These are phyloP conservation scores for Sphaeramia orbicularis DNA, from an alignment of 2,797 vertebrate species.

Conservation along the genomic window DNA sequence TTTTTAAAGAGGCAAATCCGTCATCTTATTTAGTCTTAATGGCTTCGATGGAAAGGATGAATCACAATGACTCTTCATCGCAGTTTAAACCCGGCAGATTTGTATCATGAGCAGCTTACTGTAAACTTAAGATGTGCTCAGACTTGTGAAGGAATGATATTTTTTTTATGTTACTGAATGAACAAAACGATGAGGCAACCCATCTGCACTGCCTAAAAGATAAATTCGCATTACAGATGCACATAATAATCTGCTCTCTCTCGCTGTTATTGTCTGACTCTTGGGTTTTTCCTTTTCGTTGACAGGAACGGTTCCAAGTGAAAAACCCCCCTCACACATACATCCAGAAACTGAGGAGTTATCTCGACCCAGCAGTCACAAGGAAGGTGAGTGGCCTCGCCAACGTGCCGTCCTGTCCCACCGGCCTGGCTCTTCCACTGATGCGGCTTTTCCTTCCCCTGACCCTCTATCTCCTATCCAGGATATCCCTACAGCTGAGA, in stretches of 20 bases:
- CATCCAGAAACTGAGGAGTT: slow-evolving; percentile 96
- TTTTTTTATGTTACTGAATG: not conserved
- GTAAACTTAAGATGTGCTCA: slow-evolving; percentile 12
- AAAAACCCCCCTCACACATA: slow-evolving; percentile 99
- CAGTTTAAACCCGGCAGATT: too few species aligned
- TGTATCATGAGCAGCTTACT: not conserved
- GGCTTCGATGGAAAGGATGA: not conserved
- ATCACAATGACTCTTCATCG: too few species aligned
- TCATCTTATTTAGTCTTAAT: slow-evolving; percentile 7
- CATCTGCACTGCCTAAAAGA: not conserved
- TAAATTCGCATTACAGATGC: not conserved
- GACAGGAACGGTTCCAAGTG: slow-evolving; percentile 97
- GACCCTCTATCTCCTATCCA: slow-evolving; percentile 56
- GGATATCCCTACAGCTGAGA: slow-evolving; percentile 71
- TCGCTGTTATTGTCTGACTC: slow-evolving; percentile 1
- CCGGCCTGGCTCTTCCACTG: slow-evolving; percentile 16
- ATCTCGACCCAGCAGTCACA: slow-evolving; percentile 97
- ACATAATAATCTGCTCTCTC: not conserved
- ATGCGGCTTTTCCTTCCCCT: slow-evolving; percentile 54
- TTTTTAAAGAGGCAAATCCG: slow-evolving; percentile 7
- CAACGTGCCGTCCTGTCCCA: slow-evolving; percentile 42
- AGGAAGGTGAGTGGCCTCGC: slow-evolving; percentile 92
- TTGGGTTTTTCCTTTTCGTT: slow-evolving; percentile 18
- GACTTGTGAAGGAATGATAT: slow-evolving; percentile 4
- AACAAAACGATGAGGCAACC: not conserved